A percentile compares a stretch with the other conserved stretches of the same genome.
Conservation (phyloP, 2,888 invertebrate genomes). For the Ctena decussata region DNA sequence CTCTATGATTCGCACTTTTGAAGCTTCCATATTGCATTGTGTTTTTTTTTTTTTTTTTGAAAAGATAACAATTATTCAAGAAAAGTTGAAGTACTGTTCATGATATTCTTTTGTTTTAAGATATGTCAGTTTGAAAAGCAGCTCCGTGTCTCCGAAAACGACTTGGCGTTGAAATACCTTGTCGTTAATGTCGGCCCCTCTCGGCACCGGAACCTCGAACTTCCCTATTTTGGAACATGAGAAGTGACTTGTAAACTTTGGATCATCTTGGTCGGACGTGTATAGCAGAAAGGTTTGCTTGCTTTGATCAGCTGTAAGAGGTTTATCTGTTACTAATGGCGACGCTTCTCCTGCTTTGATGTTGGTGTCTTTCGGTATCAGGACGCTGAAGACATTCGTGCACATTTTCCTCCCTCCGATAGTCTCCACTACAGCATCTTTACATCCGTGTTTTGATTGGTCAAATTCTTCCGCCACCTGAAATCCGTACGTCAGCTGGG, state of each 20-base stretch:
- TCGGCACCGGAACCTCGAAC: constrained; percentile 55
- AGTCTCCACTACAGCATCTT: background rate
- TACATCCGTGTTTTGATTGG: constrained; percentile 37
- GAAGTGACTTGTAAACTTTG: constrained; percentile 47
- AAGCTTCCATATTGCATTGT: too few relatives aligned
- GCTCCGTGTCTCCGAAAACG: constrained; percentile 53
- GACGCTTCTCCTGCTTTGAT: constrained; percentile 26
- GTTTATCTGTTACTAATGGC: constrained; percentile 35
- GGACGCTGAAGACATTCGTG: constrained; percentile 49
- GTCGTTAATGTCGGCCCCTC: constrained; percentile 45
- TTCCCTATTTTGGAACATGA: constrained; percentile 41
- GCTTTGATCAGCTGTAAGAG: constrained; percentile 40
- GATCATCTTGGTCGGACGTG: constrained; percentile 45
- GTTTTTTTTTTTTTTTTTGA: too few relatives aligned
- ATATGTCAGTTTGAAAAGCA: constrained; percentile 43
- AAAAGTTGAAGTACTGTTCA: background rate
- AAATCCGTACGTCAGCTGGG: constrained; percentile 53
- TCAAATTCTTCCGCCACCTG: constrained; percentile 44
- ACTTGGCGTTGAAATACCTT: constrained; percentile 49
- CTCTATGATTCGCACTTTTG: too few relatives aligned
- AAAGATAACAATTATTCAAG: too few relatives aligned
- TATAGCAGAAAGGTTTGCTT: constrained; percentile 43
- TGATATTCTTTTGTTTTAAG: constrained; percentile 27
- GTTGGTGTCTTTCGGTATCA: constrained; percentile 39
- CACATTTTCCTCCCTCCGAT: constrained; percentile 52